Evolutionary conservation across 2,888 invertebrate species (phyloP).

Genomic region (Agriopis leucophaearia): DNA sequence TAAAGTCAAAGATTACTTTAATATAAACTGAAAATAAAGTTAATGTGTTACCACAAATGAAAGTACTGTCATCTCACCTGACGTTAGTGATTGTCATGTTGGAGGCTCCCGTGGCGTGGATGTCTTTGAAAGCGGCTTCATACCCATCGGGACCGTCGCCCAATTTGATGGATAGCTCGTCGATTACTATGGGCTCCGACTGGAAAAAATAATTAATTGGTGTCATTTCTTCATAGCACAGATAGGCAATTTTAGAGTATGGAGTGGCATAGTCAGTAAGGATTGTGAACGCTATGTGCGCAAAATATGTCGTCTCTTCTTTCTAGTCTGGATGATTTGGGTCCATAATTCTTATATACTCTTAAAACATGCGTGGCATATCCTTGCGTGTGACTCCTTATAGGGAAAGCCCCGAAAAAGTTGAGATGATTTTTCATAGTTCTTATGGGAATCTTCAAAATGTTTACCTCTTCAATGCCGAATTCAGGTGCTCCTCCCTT

Average conservation of each 20-base stretch:
- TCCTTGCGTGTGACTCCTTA: too few species aligned
- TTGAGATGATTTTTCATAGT: neutral
- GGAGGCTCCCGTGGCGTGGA: conserved; percentile 93
- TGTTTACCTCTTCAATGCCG: conserved; percentile 87
- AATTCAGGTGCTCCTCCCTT: conserved; percentile 91
- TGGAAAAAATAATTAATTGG: conserved; percentile 55
- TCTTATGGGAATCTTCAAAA: neutral
- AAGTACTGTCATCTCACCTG: conserved; percentile 80
- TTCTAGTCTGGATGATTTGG: too few species aligned
- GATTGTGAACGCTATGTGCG: too few species aligned
- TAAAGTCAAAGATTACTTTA: neutral
- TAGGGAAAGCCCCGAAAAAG: too few species aligned
- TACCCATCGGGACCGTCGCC: conserved; percentile 94
- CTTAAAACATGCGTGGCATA: too few species aligned
- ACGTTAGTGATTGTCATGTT: conserved; percentile 92
- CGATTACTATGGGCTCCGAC: conserved; percentile 93
- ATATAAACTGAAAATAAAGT: neutral
- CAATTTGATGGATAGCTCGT: conserved; percentile 92
- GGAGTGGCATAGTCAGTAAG: too few species aligned
- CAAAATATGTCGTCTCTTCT: too few species aligned
- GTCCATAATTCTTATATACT: too few species aligned
- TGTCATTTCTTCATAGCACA: too few species aligned
- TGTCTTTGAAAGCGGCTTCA: conserved; percentile 92
- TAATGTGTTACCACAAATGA: neutral
- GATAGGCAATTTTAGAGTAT: too few species aligned